phyloP scores from a whole-genome alignment of 2,888 invertebrate genomes.

The Trilocha varians region DNA sequence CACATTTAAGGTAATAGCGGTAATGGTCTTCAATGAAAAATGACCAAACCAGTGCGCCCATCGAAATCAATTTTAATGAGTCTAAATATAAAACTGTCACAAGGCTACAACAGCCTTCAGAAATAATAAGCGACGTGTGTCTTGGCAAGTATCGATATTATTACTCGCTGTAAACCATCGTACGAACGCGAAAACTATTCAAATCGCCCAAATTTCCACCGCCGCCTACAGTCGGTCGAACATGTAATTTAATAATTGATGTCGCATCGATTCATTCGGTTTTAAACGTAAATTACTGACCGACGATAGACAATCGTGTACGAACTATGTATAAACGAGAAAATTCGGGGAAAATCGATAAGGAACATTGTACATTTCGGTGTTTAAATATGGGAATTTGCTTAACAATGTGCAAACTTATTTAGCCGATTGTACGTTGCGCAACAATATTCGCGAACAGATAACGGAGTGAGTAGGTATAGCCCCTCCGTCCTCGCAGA shows the following conservation, averaged over 20 bases:
- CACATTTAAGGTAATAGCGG: background rate
- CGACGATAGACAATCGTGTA: conserved; percentile 20
- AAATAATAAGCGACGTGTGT: conserved; percentile 11
- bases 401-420: conserved; percentile 42
- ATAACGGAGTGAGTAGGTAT: conserved; percentile 53
- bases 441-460: conserved; percentile 70
- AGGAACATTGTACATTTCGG: conserved; percentile 10
- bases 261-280: conserved; percentile 35
- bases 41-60: background rate
- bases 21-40: background rate
- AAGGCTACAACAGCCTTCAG: background rate
- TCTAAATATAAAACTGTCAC: background rate
- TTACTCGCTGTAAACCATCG: conserved; percentile 15
- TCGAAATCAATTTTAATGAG: background rate
- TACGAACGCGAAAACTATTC: conserved; percentile 16
- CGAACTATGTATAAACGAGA: conserved; percentile 17
- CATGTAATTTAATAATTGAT: conserved; percentile 43
- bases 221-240: conserved; percentile 51
- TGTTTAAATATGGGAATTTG: conserved; percentile 21
- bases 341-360: conserved; percentile 20
- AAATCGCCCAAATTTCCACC: conserved; percentile 30
- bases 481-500: conserved; percentile 65
- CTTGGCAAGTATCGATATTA: conserved; percentile 20
- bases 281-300: conserved; percentile 30
- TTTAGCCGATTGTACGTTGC: conserved; percentile 61